These are phyloP conservation scores for Menura novaehollandiae DNA, from an alignment of 2,113 vertebrate species.

Conservation along the genomic window DNA sequence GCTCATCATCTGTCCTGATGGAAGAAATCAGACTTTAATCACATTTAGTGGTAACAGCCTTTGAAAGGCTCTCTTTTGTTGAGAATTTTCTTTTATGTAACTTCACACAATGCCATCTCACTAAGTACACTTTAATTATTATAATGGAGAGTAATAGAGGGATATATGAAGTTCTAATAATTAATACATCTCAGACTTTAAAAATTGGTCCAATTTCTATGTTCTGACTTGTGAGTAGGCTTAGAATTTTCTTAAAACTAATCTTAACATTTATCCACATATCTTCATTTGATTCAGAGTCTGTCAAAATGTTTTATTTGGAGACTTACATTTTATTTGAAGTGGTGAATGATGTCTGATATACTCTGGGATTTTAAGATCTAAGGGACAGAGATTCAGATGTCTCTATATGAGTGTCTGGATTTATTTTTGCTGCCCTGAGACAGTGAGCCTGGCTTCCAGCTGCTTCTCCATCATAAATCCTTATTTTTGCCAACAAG, in stretches of 20 bases:
- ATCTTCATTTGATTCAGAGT: neutral
- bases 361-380: neutral
- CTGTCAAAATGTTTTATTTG: neutral
- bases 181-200: neutral
- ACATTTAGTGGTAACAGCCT: neutral
- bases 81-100: constrained; percentile 18
- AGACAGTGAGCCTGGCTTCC: neutral
- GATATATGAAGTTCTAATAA: neutral
- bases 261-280: neutral
- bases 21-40: constrained; percentile 30
- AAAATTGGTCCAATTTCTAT: neutral
- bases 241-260: neutral
- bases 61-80: constrained; percentile 8
- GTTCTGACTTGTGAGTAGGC: neutral
- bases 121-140: neutral
- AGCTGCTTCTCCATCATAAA: neutral
- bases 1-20: constrained; percentile 4
- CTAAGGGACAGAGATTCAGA: neutral
- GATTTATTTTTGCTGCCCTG: neutral
- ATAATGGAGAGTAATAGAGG: neutral
- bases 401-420: neutral
- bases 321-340: neutral
- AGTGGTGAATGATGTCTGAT: neutral
- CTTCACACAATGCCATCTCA: neutral
- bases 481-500: neutral